Percentiles rank a stretch among this genome's conserved stretches.
These are phyloP conservation scores for Synanthedon tipuliformis DNA, from an alignment of 2,888 invertebrate genomes.

Conservation along the genomic window DNA sequence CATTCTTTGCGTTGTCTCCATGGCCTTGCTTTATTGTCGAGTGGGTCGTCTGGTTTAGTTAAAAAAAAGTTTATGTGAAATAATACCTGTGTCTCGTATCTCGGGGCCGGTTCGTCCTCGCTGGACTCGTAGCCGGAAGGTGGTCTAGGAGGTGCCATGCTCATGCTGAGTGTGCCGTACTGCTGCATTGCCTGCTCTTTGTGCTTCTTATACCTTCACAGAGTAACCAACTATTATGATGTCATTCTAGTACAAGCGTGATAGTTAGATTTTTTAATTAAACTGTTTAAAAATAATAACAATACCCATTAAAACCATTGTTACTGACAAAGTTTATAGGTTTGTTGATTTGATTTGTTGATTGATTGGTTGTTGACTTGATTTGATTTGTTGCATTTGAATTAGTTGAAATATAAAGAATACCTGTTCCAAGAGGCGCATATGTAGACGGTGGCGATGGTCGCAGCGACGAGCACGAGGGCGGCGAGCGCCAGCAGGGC, in stretches of 20 bases:
- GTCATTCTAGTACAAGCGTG: not conserved
- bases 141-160: slow-evolving; percentile 45
- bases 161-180: slow-evolving; percentile 67
- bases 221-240: slow-evolving; percentile 10
- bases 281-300: too few relatives aligned
- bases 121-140: slow-evolving; percentile 63
- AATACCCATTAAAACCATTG: too few relatives aligned
- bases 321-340: too few relatives aligned
- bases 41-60: too few relatives aligned
- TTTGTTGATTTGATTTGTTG: too few relatives aligned
- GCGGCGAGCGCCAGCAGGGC: slow-evolving; percentile 89
- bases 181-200: slow-evolving; percentile 84
- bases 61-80: too few relatives aligned
- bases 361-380: too few relatives aligned
- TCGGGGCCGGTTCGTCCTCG: slow-evolving; percentile 83
- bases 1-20: too few relatives aligned
- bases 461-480: slow-evolving; percentile 87
- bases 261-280: too few relatives aligned
- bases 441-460: slow-evolving; percentile 91
- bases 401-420: too few relatives aligned
- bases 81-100: slow-evolving; percentile 95
- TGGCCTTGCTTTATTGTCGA: too few relatives aligned
- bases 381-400: too few relatives aligned
- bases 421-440: slow-evolving; percentile 95
- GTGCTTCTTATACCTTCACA: slow-evolving; percentile 82